Base-by-base conservation (phyloP, 2,888 invertebrate genomes). In the Xestia c-nigrum region DNA sequence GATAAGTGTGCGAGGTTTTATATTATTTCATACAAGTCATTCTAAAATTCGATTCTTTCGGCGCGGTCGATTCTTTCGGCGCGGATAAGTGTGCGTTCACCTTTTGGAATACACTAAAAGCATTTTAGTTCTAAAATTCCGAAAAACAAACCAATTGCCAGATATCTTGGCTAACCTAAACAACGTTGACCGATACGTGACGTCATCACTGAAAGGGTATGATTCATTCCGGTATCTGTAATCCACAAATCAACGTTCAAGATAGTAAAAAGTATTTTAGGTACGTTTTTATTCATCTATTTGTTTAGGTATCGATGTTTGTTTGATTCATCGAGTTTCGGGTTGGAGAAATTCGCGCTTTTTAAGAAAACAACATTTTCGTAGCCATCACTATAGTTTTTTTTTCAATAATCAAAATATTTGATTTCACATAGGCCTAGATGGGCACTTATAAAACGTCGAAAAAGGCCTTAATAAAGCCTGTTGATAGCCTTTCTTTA, bases 221-320 rank as follows among this genome's bases (percentile, higher is more conserved):
- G 81, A 81, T 81, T 80, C 80, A 80, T 24, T 43, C 50, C 16
- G 66, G 57, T 76, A 80, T 21, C 65, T 76, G 75, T 59, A 50
- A 65, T 75, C 47, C 19, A 78, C 66, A 47, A 78, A 81, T 75
- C 81, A 75, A 21, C 43, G 46, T 64, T 57, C 21, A 46, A 65
- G 72, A 73, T 78, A 79, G 73, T 78, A 65, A 78, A 79, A 72
- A 65, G 50, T 79, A 73, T 73, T 79, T 72, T 16, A 59, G 73
- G 57, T 52, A 65, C 24, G 57, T 52, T 52, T 65, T 59, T 46
- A 46, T 50, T 73, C 38, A 46, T 24, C 38, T 79, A 40, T 73
- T 80, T 74, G 59, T 80, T 73, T 65, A 9, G 19, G 46, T 72
- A 16, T 47, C 21, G 6, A 21, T 63, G 47, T 65, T 72, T 0